Conservation (phyloP, 2,113 vertebrate genomes). For the Nicator chloris region DNA sequence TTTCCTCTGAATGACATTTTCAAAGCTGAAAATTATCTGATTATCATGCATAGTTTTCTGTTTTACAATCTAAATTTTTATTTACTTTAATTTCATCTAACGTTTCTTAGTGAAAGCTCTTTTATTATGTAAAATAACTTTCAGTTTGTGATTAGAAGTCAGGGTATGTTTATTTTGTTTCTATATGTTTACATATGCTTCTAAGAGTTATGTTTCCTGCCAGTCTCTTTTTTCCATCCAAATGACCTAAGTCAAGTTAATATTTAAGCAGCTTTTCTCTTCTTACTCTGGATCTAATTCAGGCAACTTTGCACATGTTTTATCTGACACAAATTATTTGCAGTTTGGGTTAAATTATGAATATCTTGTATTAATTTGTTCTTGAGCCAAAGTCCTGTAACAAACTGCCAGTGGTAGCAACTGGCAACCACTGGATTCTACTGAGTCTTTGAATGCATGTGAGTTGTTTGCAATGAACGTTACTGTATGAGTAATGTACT, state of each 20-base stretch:
- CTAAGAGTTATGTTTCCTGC: neutral
- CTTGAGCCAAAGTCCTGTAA: neutral
- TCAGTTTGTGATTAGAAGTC: neutral
- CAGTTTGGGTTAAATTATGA: neutral
- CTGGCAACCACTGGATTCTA: neutral
- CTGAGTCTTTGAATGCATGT: neutral
- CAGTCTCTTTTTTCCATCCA: neutral
- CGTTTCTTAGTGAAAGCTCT: neutral
- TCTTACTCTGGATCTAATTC: neutral
- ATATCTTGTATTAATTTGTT: neutral
- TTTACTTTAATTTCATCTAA: neutral
- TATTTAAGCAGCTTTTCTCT: neutral
- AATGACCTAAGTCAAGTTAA: neutral
- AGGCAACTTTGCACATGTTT: neutral
- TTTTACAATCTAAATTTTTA: neutral
- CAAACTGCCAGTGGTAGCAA: neutral
- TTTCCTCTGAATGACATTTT: neutral
- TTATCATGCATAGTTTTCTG: neutral
- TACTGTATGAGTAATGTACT: neutral
- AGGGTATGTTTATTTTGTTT: neutral
- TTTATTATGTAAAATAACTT: neutral
- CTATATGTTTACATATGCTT: neutral
- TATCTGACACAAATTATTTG: neutral
- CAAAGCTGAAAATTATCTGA: neutral
- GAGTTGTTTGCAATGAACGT: rapidly evolving